Conservation (phyloP, 1,140 invertebrate species). For the Chymomyza costata region DNA sequence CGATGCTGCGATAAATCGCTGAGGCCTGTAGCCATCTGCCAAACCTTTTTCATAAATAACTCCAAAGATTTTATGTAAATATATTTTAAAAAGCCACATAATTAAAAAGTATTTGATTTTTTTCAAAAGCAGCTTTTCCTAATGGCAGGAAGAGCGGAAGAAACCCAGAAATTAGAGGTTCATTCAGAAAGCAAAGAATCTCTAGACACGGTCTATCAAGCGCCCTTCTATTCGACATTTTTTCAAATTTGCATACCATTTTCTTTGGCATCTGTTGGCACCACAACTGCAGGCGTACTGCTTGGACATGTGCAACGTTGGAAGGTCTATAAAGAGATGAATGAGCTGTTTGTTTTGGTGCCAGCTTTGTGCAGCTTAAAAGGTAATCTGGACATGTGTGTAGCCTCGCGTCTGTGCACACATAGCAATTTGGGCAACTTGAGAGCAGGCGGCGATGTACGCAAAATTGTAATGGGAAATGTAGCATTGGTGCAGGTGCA, state of each 20-base stretch:
- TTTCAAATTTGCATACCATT: constrained; percentile 94
- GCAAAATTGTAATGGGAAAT: constrained; percentile 89
- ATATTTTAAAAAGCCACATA: too few relatives aligned
- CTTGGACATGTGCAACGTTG: constrained; percentile 92
- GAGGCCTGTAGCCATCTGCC: too few relatives aligned
- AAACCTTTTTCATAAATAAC: too few relatives aligned
- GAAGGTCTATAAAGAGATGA: constrained; percentile 88
- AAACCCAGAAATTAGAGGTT: too few relatives aligned
- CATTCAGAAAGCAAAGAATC: too few relatives aligned
- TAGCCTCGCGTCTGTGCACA: constrained; percentile 94
- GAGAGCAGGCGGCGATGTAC: constrained; percentile 81
- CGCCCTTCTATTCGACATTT: constrained; percentile 80
- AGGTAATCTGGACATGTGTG: constrained; percentile 98
- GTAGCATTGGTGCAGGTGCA: constrained; percentile 93
- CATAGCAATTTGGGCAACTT: constrained; percentile 90
- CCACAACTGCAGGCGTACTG: constrained; percentile 91
- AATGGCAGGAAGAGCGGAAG: too few relatives aligned
- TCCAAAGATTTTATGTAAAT: too few relatives aligned
- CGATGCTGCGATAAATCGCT: too few relatives aligned
- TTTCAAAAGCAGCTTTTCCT: too few relatives aligned
- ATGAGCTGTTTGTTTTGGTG: constrained; percentile 94
- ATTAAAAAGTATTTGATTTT: too few relatives aligned
- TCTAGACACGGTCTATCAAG: constrained; percentile 41
- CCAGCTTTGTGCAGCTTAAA: constrained; percentile 96
- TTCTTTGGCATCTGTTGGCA: constrained; percentile 92